Evolutionary conservation across 1,140 invertebrate genomes (phyloP), one percentile per base, ranked within the genome.

Genomic region (Leptinotarsa lineolata): DNA sequence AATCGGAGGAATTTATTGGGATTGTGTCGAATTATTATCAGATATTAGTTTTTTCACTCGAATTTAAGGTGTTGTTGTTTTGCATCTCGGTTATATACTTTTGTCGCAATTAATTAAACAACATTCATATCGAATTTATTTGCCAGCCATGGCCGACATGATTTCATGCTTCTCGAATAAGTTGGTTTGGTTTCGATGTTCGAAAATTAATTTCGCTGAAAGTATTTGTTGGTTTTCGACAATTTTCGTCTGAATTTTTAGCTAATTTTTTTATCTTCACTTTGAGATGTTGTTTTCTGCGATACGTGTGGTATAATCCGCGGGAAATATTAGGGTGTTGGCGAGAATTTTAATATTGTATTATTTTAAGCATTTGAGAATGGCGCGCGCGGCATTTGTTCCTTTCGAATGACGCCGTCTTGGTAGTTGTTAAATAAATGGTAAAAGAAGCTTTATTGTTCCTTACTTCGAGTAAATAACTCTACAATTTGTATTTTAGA

Each of bases 281-380:
- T 15, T 64, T 79, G n/a, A 22, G 20, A 58, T 69, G 15, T 39
- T 70, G 73, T 74, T 77, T 76, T 75, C 59, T 54, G 12, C n/a
- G 4, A 4, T 5, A 21, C 22, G 12, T 16, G 15, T 2, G 4
- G 15, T 75, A 59, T 76, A 78, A 72, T 13, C 21, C 13, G 61
- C 63, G 72, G 66, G 80, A 82, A 80, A 79, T 78, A 82, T 80
- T 82, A 78, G 79, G 79, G 81, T 82, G 81, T 81, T 75, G 78
- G 61, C 78, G 66, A 44, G 64, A 72, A 78, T 81, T 81, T 82
- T 81, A 81, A 80, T 81, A 78, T 81, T 79, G 73, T 81, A 80
- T 79, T 80, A 81, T 81, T 81, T 81, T 77, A 74, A 80, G 79
- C 76, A 78, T 80, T 81, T 78, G 78, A 80, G 79, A 75, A 80